phyloP scores from a whole-genome alignment of 2,888 invertebrate genomes.

The Oxystoma pomonae region DNA sequence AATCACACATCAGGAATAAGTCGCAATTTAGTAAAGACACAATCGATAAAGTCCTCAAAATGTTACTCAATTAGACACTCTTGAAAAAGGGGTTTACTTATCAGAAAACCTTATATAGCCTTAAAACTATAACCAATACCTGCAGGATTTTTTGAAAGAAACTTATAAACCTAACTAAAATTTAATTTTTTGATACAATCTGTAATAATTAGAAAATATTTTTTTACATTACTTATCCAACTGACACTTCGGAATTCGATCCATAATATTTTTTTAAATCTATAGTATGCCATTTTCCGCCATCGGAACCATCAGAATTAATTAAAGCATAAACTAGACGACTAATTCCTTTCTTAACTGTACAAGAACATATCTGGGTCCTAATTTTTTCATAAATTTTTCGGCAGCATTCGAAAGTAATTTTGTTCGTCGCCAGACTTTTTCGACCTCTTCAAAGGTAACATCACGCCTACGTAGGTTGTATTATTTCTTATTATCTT shows the following conservation, averaged over 20 bases:
- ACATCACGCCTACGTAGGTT: too few species aligned
- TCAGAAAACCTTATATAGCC: too few species aligned
- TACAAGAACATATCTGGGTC: constrained; percentile 3
- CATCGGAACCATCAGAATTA: neutral
- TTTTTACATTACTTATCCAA: too few species aligned
- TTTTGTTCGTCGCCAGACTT: constrained; percentile 10
- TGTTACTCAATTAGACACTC: too few species aligned
- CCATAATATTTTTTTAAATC: constrained; percentile 5
- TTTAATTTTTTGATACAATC: too few species aligned
- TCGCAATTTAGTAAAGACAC: neutral
- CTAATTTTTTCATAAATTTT: constrained; percentile 7
- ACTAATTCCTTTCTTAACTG: constrained; percentile 4
- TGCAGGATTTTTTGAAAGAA: too few species aligned
- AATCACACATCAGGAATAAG: neutral
- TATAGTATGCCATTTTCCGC: constrained; percentile 7
- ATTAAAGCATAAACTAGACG: constrained; percentile 2
- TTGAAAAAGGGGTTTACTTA: too few species aligned
- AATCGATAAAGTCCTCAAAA: neutral
- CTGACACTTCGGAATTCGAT: constrained; percentile 2
- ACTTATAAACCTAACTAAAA: too few species aligned
- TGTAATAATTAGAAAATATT: too few species aligned
- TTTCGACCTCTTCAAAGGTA: constrained; percentile 7
- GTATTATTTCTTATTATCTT: too few species aligned
- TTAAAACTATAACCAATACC: too few species aligned
- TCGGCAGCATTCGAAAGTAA: constrained; percentile 9